These are phyloP conservation scores for Tadarida brasiliensis DNA, from an alignment of 2,797 vertebrate species.

Conservation along the genomic window DNA sequence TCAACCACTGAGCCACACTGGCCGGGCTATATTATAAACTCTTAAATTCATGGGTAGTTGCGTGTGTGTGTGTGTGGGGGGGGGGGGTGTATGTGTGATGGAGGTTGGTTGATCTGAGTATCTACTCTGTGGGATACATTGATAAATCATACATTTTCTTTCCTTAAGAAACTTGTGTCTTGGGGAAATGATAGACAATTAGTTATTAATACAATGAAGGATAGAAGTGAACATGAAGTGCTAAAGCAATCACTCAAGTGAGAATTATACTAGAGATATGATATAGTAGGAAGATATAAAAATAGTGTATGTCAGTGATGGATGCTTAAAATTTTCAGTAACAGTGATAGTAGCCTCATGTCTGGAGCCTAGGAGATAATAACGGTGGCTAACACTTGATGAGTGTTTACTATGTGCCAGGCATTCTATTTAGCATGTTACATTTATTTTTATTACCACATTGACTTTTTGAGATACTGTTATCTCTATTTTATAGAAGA, in stretches of 20 bases:
- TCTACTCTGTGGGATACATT: neutral
- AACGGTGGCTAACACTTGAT: neutral
- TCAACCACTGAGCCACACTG: too few species aligned
- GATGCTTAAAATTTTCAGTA: neutral
- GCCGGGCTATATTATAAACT: neutral
- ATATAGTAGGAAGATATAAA: neutral
- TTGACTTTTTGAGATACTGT: neutral
- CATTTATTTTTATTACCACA: neutral
- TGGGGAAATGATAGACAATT: neutral
- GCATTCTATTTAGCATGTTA: neutral
- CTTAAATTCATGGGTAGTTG: slow-evolving; percentile 11
- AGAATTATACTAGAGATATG: neutral
- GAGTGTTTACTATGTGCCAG: neutral
- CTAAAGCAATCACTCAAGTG: neutral
- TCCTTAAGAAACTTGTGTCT: neutral
- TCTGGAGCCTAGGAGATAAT: neutral
- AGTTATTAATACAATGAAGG: neutral
- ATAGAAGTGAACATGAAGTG: neutral
- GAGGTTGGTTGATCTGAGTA: neutral
- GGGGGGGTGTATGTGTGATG: neutral
- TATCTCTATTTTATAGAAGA: neutral
- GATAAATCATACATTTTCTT: neutral
- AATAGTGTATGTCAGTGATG: neutral
- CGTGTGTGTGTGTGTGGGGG: too few species aligned
- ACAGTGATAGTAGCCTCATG: neutral